Evolutionary conservation across 2,113 vertebrate species (phyloP).

Genomic region (Spheniscus mendiculus): DNA sequence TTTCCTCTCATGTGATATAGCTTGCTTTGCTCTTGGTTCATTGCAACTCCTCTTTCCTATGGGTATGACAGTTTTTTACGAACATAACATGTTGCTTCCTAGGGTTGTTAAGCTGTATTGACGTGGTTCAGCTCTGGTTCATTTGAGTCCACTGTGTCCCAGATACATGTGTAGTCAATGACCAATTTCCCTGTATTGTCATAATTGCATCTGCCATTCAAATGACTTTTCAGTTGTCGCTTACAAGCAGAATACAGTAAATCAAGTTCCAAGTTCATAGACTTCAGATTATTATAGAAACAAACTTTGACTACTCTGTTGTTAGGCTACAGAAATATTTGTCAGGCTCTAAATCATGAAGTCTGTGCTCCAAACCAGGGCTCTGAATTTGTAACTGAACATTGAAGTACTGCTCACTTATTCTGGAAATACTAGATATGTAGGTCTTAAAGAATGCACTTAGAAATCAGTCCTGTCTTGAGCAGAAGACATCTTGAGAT

Average conservation of each 20-base stretch:
- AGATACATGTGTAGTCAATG: background rate
- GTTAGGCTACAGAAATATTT: background rate
- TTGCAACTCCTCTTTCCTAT: background rate
- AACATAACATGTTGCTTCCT: background rate
- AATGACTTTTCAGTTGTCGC: background rate
- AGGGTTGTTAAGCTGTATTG: background rate
- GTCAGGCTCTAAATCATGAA: background rate
- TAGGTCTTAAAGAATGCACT: background rate
- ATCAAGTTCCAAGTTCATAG: background rate
- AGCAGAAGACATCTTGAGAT: background rate
- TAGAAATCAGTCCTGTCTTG: background rate
- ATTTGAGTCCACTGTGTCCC: background rate
- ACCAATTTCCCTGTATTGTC: background rate
- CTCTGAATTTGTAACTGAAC: background rate
- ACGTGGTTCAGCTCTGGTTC: background rate
- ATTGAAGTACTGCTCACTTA: accelerated
- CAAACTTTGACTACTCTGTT: background rate
- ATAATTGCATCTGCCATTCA: background rate
- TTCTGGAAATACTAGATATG: background rate
- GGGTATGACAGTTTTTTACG: background rate
- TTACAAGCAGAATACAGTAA: background rate
- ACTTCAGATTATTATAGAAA: background rate
- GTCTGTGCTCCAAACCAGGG: background rate
- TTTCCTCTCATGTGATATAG: background rate
- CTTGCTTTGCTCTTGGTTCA: background rate